These are phyloP conservation scores for Mycetomoellerius zeteki DNA, from an alignment of 1,140 invertebrate species.

Conservation along the genomic window DNA sequence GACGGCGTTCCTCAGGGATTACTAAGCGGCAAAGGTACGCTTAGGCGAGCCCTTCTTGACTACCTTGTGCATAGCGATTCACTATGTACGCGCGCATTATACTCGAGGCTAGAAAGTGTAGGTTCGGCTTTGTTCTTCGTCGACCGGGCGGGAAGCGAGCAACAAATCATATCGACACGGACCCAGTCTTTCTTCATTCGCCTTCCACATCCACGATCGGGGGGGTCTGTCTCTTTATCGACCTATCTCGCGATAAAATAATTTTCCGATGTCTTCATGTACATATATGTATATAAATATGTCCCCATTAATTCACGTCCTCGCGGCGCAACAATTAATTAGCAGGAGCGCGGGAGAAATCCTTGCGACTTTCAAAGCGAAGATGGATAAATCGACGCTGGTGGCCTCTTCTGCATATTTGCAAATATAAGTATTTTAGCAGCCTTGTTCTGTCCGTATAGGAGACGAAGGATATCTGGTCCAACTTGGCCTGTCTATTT, in stretches of 20 bases:
- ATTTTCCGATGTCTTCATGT: slow-evolving; percentile 53
- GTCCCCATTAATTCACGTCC: slow-evolving; percentile 16
- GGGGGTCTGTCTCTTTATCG: slow-evolving; percentile 31
- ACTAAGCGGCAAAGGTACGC: slow-evolving; percentile 10
- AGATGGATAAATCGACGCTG: slow-evolving; percentile 38
- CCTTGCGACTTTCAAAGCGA: background rate
- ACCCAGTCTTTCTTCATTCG: slow-evolving; percentile 54
- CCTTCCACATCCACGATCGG: slow-evolving; percentile 66
- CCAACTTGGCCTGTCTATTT: background rate
- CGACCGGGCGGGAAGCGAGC: slow-evolving; percentile 33
- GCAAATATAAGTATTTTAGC: slow-evolving; percentile 33
- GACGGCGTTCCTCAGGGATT: slow-evolving; percentile 36
- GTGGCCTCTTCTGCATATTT: slow-evolving; percentile 15
- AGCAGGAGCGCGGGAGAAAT: slow-evolving; percentile 31
- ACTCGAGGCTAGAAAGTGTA: slow-evolving; percentile 44
- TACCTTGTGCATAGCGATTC: slow-evolving; percentile 24
- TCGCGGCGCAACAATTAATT: slow-evolving; percentile 56
- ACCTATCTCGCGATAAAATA: slow-evolving; percentile 19
- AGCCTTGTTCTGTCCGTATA: background rate
- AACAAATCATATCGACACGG: slow-evolving; percentile 74
- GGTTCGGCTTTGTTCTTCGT: slow-evolving; percentile 64
- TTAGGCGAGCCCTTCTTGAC: slow-evolving; percentile 21
- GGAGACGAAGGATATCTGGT: slow-evolving; percentile 2
- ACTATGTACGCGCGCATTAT: slow-evolving; percentile 4
- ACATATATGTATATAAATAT: background rate